Evolutionary conservation across 2,797 vertebrate species (phyloP).

Genomic region (Parauchenoglanis punctatus): DNA sequence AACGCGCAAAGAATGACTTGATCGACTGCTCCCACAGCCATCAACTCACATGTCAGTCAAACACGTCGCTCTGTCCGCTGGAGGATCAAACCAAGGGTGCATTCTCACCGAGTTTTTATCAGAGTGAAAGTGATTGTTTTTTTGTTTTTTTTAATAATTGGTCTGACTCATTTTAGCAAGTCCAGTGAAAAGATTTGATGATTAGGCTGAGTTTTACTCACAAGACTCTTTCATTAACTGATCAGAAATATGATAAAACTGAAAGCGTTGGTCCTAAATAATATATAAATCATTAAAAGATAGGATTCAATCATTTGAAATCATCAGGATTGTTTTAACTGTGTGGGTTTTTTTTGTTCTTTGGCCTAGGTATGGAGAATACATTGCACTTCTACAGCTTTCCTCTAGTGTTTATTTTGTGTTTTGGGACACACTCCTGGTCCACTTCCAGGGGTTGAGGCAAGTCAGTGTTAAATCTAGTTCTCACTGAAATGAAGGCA

Average conservation of each 20-base stretch:
- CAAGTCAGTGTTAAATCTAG: background rate
- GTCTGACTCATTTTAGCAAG: background rate
- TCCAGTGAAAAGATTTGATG: background rate
- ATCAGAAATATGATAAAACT: background rate
- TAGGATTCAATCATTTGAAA: background rate
- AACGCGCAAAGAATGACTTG: slow-evolving; percentile 57
- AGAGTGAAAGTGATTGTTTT: background rate
- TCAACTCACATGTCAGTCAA: background rate
- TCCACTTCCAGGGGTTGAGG: background rate
- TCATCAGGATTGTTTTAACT: background rate
- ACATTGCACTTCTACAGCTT: background rate
- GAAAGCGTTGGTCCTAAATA: background rate
- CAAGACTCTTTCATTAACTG: background rate
- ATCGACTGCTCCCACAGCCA: slow-evolving; percentile 28
- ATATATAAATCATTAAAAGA: background rate
- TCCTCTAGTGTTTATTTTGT: background rate
- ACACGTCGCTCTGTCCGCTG: background rate
- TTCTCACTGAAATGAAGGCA: background rate
- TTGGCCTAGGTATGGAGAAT: background rate
- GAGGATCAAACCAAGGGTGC: background rate
- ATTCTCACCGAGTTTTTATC: background rate
- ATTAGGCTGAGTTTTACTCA: background rate
- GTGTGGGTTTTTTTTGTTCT: background rate
- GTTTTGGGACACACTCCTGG: background rate
- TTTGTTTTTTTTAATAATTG: too few species aligned